Base-by-base conservation (phyloP, 2,797 vertebrate genomes). In the Squalus acanthias region DNA sequence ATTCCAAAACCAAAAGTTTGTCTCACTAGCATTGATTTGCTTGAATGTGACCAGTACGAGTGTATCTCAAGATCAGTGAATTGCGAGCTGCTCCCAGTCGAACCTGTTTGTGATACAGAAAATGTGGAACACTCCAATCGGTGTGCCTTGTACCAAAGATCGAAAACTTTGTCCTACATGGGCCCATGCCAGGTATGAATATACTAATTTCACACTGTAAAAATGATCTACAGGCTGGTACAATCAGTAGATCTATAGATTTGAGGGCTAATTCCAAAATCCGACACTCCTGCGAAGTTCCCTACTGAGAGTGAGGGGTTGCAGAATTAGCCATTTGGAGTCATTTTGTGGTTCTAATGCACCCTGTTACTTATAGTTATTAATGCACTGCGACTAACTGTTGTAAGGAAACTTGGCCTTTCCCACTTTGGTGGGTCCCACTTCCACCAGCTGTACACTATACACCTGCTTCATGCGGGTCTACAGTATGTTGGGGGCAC, bases 31-130 rank as follows among this genome's bases (percentile, higher is more conserved):
- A 98, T 98, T 96, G 98, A 98, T 0, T 98, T 98, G 95, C 99
- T 98, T 50, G 98, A 97, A 93, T 99, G 99, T 96, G 98, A 96
- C 15, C 99, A 99, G 96, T 98, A 98, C 57, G 98, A 99, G 97
- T 99, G 99, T 96, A 97, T 99, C 17, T 98, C 98, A 29, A 98
- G 98, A 22, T 98, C 98, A 29, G 97, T 98, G 1, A 96, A 97
- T 67, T 99, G 99, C 96, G 99, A 99, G 74, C 98, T 98, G 96
- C 98, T 97, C 96, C 98, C 96, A 0, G 97, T 98, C 96, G 99
- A 99, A 97, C 99, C 98, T 1, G 99, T 98, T 79, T 99, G 99
- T 96, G 99, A 99, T 96, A 98, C 98, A 0, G 98, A 99, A 74
- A 98, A 98, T 96, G 74, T 98, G 96, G 98, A 99, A 96, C 99